phyloP scores from a whole-genome alignment of 1,140 invertebrate genomes.

The Samia ricini region DNA sequence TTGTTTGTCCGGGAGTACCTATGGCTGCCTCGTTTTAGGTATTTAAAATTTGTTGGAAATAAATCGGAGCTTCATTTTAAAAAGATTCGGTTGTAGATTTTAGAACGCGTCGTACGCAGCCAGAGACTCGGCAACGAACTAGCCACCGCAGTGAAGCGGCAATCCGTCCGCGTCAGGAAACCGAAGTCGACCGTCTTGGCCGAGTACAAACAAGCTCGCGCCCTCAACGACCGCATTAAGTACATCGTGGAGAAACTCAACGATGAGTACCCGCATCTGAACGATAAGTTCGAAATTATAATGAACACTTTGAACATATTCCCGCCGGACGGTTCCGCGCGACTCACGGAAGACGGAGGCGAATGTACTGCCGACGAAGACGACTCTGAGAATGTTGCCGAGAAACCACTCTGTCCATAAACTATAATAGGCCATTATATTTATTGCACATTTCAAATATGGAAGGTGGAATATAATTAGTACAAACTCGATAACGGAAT shows the following conservation, averaged over 20 bases:
- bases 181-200: constrained; percentile 39
- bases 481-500: no score
- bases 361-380: constrained; percentile 20
- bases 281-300: constrained; percentile 40
- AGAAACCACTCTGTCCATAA: constrained; percentile 32
- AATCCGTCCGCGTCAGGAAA: constrained; percentile 44
- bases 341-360: constrained; percentile 30
- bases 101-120: constrained; percentile 63
- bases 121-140: constrained; percentile 59
- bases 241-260: constrained; percentile 34
- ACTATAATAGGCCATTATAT: background rate
- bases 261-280: constrained; percentile 49
- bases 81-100: constrained; percentile 40
- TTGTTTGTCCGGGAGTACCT: no score
- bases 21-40: no score
- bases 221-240: constrained; percentile 47
- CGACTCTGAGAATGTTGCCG: constrained; percentile 29
- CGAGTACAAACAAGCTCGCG: constrained; percentile 45
- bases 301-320: constrained; percentile 55
- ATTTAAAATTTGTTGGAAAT: no score
- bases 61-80: no score
- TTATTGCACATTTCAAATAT: background rate
- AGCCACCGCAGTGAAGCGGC: constrained; percentile 48
- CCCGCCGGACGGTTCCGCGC: constrained; percentile 36
- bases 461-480: no score